Percentiles rank a stretch among this genome's conserved stretches.
Conservation (phyloP, 1,140 invertebrate genomes). For the Hycleus cichorii region DNA sequence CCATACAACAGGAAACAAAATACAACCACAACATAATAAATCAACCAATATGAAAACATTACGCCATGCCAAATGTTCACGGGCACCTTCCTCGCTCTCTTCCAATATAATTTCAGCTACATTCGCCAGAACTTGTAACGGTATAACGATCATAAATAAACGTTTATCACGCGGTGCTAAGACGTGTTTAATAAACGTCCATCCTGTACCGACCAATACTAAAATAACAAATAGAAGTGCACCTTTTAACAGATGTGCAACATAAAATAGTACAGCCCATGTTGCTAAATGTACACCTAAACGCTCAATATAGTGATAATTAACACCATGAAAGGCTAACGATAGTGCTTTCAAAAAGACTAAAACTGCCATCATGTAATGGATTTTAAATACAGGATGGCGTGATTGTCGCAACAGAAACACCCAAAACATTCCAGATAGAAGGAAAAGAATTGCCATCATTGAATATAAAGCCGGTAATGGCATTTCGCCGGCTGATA, state of each 20-base stretch:
- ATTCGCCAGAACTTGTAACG: slow-evolving; percentile 94
- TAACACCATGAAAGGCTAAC: slow-evolving; percentile 91
- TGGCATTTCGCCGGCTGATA: slow-evolving; percentile 97
- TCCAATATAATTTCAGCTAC: slow-evolving; percentile 96
- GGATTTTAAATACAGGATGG: slow-evolving; percentile 89
- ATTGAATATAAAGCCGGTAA: slow-evolving; percentile 86
- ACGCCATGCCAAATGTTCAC: slow-evolving; percentile 83
- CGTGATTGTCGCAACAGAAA: slow-evolving; percentile 72
- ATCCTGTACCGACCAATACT: slow-evolving; percentile 93
- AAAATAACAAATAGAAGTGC: slow-evolving; percentile 95
- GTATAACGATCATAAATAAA: slow-evolving; percentile 97
- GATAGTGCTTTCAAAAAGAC: slow-evolving; percentile 91
- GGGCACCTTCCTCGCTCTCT: slow-evolving; percentile 92
- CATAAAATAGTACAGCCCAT: slow-evolving; percentile 96
- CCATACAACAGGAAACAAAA: slow-evolving; percentile 93
- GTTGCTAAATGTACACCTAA: slow-evolving; percentile 90
- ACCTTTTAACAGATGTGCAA: slow-evolving; percentile 76
- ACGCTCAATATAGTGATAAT: slow-evolving; percentile 94
- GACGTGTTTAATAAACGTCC: slow-evolving; percentile 98
- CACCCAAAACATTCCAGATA: slow-evolving; percentile 87
- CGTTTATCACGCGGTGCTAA: slow-evolving; percentile 94
- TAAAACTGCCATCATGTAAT: slow-evolving; percentile 93
- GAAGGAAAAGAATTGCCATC: slow-evolving; percentile 84
- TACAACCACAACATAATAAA: slow-evolving; percentile 93
- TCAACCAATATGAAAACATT: slow-evolving; percentile 93